Conservation (phyloP, 2,797 vertebrate genomes). For the Sebastes flavidus region DNA sequence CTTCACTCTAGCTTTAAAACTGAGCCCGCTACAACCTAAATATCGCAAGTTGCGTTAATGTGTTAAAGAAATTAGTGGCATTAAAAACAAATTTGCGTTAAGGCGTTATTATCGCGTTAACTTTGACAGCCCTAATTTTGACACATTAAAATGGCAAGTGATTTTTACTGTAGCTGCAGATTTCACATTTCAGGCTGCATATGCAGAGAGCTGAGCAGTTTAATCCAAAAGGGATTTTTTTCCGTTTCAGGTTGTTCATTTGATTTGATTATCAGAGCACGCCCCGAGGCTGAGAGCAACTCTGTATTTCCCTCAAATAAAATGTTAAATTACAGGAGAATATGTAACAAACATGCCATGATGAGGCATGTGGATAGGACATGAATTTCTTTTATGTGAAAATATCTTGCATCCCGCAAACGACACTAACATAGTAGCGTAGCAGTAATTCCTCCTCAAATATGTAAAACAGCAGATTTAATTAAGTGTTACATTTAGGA, state of each 20-base stretch:
- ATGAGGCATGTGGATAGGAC: not conserved
- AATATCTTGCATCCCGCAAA: not conserved
- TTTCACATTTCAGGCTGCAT: not conserved
- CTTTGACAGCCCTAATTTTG: not conserved
- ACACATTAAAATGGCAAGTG: constrained; percentile 4
- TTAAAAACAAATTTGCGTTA: too few species aligned
- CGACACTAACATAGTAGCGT: not conserved
- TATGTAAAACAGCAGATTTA: not conserved
- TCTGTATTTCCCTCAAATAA: not conserved
- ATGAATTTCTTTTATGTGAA: not conserved
- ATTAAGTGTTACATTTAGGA: constrained; percentile 4
- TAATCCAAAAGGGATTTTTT: not conserved
- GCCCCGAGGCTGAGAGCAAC: not conserved
- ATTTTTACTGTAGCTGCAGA: constrained; percentile 8
- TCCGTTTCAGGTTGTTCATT: constrained; percentile 3
- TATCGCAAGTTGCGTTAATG: too few species aligned
- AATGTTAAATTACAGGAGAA: not conserved
- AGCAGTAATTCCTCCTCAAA: not conserved
- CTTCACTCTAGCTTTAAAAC: too few species aligned
- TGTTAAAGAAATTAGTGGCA: too few species aligned
- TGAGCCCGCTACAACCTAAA: too few species aligned
- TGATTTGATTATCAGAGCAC: constrained; percentile 19
- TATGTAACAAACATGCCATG: not conserved
- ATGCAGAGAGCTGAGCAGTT: not conserved
- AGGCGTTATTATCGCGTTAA: too few species aligned